phyloP scores from a whole-genome alignment of 1,140 invertebrate species.

The Drosophila elegans region DNA sequence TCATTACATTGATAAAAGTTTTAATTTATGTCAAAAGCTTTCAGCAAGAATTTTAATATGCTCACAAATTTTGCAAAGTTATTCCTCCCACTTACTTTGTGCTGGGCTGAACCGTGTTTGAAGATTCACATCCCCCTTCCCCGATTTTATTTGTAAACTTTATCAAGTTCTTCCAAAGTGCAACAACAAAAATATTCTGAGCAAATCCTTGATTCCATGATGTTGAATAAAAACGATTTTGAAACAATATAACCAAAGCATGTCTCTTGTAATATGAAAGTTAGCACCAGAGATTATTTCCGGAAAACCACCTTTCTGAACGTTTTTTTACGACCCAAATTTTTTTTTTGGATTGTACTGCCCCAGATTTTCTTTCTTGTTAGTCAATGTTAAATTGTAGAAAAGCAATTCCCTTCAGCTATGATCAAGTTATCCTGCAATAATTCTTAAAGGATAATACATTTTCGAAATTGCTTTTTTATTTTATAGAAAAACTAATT shows the following conservation, averaged over 20 bases:
- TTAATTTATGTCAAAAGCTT: constrained; percentile 85
- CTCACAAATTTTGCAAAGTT: constrained; percentile 79
- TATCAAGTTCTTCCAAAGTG: constrained; percentile 1
- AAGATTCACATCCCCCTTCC: neutral
- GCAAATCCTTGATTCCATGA: neutral
- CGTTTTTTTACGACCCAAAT: no score
- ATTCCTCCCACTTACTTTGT: constrained; percentile 30
- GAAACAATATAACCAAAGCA: no score
- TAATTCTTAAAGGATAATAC: no score
- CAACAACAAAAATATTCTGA: neutral
- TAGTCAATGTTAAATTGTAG: no score
- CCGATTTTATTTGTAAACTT: neutral
- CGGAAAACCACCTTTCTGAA: no score
- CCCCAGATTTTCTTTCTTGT: no score
- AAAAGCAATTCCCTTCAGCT: no score
- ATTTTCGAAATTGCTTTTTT: no score
- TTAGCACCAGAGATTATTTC: neutral
- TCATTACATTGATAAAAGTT: constrained; percentile 66
- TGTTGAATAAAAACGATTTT: neutral
- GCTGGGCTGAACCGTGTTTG: neutral
- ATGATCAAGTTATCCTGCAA: no score
- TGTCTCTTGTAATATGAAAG: neutral
- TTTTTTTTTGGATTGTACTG: no score
- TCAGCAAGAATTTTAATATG: constrained; percentile 84
- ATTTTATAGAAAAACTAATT: no score